Conservation (phyloP, 1,140 invertebrate genomes). For the Trichogramma pretiosum region DNA sequence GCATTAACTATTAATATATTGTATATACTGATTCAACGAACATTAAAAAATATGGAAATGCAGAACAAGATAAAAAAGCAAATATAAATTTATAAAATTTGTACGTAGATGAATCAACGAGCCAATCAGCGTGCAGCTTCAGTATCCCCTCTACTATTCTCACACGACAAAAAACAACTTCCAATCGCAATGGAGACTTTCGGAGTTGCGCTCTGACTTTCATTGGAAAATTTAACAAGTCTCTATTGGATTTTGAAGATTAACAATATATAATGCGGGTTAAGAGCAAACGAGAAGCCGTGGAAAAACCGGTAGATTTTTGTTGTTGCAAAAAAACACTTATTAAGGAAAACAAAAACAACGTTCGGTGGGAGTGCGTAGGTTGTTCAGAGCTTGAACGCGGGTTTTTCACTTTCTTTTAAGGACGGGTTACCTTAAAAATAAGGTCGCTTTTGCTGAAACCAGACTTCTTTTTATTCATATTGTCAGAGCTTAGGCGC, state of each 20-base stretch:
- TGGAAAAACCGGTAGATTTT: not conserved
- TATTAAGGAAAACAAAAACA: constrained; percentile 1
- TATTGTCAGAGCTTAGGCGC: constrained; percentile 78
- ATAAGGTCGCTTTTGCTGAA: constrained; percentile 91
- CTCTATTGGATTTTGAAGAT: constrained; percentile 6
- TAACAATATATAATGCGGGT: too few relatives aligned
- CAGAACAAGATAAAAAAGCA: constrained; percentile 38
- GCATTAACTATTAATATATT: constrained; percentile 43
- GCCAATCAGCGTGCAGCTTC: constrained; percentile 45
- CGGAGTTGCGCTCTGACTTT: not conserved
- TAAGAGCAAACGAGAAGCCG: constrained; percentile 9
- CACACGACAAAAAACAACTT: constrained; percentile 11
- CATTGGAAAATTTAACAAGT: constrained; percentile 6
- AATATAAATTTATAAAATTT: constrained; percentile 23
- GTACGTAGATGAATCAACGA: constrained; percentile 45
- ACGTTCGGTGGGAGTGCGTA: constrained; percentile 25
- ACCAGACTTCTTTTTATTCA: constrained; percentile 79
- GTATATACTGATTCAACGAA: constrained; percentile 26
- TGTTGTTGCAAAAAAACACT: constrained; percentile 3
- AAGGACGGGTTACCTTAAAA: constrained; percentile 81
- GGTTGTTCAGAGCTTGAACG: constrained; percentile 35
- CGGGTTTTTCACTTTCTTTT: constrained; percentile 6
- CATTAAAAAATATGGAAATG: constrained; percentile 24
- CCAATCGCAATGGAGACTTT: constrained; percentile 20
- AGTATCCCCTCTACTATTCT: constrained; percentile 33